Evolutionary conservation across 2,113 vertebrate species (phyloP).

Genomic region (Ictalurus punctatus): DNA sequence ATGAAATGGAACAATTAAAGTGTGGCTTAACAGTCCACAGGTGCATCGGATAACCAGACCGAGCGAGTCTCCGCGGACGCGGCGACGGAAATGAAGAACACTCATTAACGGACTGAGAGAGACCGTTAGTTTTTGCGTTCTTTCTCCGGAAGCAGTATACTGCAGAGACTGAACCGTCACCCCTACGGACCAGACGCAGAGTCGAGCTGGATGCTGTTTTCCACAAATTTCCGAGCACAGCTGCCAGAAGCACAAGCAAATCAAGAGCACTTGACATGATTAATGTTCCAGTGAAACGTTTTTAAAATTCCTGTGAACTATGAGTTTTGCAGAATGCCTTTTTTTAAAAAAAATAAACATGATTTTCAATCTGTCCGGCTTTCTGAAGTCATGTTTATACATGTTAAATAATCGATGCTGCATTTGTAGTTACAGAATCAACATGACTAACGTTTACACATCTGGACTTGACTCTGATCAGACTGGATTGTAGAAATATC

Average conservation of each 20-base stretch:
- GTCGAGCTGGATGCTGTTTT: background rate
- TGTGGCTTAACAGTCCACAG: background rate
- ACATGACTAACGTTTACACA: background rate
- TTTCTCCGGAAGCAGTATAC: background rate
- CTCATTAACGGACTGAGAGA: background rate
- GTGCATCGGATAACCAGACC: background rate
- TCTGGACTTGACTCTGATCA: background rate
- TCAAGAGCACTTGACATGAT: background rate
- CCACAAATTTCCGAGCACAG: background rate
- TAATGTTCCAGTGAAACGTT: background rate
- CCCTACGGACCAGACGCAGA: background rate
- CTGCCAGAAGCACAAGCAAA: slow-evolving; percentile 6
- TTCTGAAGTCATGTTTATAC: background rate
- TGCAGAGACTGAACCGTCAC: background rate
- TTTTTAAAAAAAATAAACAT: background rate
- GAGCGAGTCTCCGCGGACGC: background rate
- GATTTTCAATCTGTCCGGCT: background rate
- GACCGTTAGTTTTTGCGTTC: background rate
- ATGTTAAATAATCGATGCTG: background rate
- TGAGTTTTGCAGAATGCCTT: background rate
- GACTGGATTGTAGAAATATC: background rate
- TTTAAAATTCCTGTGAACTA: background rate
- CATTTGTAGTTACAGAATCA: background rate
- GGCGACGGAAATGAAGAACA: background rate
- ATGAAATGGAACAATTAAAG: background rate